These are phyloP conservation scores for Subacronicta megacephala DNA, from an alignment of 2,888 invertebrate species.

Conservation along the genomic window DNA sequence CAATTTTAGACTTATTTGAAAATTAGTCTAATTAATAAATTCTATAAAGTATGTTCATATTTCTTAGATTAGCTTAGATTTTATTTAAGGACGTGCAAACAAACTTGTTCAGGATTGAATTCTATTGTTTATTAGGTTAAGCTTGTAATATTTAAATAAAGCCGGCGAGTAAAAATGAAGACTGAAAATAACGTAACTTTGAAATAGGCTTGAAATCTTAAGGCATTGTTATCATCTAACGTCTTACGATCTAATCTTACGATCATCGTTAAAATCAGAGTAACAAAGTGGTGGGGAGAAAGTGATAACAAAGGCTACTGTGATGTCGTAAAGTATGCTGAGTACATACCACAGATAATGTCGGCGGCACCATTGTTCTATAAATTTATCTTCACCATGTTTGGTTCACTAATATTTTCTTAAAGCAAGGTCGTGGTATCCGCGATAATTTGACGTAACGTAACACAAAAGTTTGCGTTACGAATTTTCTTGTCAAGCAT, in stretches of 20 bases:
- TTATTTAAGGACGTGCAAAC: no score
- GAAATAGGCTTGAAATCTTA: not conserved
- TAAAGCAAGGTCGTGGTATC: constrained; percentile 55
- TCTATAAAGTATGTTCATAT: no score
- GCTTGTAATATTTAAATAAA: no score
- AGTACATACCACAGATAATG: constrained; percentile 38
- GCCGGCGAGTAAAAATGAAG: no score
- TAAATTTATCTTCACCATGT: constrained; percentile 40
- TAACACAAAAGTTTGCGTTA: constrained; percentile 2
- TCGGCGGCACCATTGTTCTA: constrained; percentile 30
- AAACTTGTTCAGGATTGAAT: no score
- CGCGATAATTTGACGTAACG: constrained; percentile 21
- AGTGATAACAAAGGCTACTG: constrained; percentile 60
- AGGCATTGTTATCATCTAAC: constrained; percentile 19
- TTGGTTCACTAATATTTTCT: constrained; percentile 57
- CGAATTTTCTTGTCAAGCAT: constrained; percentile 3
- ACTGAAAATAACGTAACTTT: no score
- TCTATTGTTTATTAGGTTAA: no score
- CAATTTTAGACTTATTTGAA: no score
- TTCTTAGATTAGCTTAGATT: no score
- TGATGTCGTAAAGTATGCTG: constrained; percentile 39
- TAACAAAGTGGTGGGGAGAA: constrained; percentile 53
- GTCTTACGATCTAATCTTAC: no score
- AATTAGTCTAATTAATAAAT: no score
- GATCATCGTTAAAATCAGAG: constrained; percentile 40